These are phyloP conservation scores for Macrotis lagotis DNA, from an alignment of 2,113 vertebrate genomes.

Conservation along the genomic window DNA sequence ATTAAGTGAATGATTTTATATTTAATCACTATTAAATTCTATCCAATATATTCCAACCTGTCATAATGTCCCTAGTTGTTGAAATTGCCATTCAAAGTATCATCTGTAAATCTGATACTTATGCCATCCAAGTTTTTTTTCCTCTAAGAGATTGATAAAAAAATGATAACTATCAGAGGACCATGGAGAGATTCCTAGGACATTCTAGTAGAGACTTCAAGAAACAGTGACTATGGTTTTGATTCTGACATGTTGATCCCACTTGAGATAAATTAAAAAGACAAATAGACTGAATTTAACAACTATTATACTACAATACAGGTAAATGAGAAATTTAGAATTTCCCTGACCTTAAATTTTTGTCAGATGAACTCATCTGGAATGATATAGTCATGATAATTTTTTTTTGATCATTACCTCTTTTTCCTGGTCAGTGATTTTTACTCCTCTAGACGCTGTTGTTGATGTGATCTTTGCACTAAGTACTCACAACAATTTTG, in stretches of 20 bases:
- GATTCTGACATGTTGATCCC: not conserved
- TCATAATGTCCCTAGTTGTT: not conserved
- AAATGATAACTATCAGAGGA: not conserved
- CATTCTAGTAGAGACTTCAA: not conserved
- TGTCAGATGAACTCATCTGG: no score
- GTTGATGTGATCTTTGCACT: no score
- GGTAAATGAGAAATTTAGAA: no score
- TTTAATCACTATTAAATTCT: not conserved
- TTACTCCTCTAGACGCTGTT: no score
- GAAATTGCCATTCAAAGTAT: not conserved
- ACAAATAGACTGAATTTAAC: not conserved
- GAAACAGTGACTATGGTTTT: not conserved
- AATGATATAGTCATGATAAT: no score
- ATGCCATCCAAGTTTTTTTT: not conserved
- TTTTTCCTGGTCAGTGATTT: no score
- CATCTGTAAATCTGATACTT: not conserved
- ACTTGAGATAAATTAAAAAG: not conserved
- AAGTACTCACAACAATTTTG: no score
- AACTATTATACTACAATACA: not conserved
- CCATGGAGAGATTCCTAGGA: not conserved
- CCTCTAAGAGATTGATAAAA: not conserved
- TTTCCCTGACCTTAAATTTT: no score
- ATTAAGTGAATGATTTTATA: not conserved
- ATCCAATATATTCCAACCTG: not conserved
- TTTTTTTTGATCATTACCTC: no score